Evolutionary conservation across 2,113 vertebrate species (phyloP).

Genomic region (Solea solea): DNA sequence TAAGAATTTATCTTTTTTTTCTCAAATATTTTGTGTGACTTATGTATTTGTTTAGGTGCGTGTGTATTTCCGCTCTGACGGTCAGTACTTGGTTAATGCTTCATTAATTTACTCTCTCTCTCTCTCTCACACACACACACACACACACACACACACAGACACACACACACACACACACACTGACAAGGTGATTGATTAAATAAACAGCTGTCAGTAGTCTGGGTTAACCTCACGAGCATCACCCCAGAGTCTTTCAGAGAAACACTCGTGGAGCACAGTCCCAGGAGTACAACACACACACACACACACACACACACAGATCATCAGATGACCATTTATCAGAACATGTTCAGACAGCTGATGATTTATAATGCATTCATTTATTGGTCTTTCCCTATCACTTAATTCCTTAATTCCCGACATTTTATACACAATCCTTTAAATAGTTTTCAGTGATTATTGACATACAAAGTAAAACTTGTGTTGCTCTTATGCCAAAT

Average conservation of each 20-base stretch:
- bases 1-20: too few species aligned
- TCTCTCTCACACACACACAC: constrained; percentile 69
- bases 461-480: too few species aligned
- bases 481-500: too few species aligned
- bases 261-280: constrained; percentile 50
- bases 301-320: constrained; percentile 45
- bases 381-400: constrained; percentile 14
- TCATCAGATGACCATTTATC: constrained; percentile 62
- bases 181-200: constrained; percentile 97
- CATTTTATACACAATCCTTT: background rate
- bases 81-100: constrained; percentile 99
- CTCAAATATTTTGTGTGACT: background rate
- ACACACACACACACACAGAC: too few species aligned
- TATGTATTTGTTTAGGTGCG: background rate
- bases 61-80: constrained; percentile 88
- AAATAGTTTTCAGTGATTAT: too few species aligned
- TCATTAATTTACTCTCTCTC: constrained; percentile 97
- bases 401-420: constrained; percentile 9
- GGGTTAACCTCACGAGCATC: constrained; percentile 77
- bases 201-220: constrained; percentile 89
- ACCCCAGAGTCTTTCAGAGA: constrained; percentile 55
- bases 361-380: constrained; percentile 53
- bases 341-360: constrained; percentile 32
- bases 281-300: constrained; percentile 57
- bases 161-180: constrained; percentile 80